Evolutionary conservation across 2,797 vertebrate species (phyloP).

Genomic region (Betta splendens): DNA sequence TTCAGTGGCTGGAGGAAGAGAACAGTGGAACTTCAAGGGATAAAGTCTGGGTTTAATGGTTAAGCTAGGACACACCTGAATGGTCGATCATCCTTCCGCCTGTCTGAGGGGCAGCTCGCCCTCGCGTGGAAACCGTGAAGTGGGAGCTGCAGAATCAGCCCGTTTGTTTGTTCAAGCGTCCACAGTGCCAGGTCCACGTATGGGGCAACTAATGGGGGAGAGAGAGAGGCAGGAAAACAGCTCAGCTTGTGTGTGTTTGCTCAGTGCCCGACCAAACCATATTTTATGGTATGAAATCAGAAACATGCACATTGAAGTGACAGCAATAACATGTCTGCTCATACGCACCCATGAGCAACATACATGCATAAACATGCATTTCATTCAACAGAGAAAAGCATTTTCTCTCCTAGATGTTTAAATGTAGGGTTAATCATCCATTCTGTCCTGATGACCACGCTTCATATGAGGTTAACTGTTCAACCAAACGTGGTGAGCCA

Average conservation of each 20-base stretch:
- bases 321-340: too few species aligned
- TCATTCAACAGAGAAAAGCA: not conserved
- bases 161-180: slow-evolving; percentile 57
- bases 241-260: slow-evolving; percentile 34
- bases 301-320: too few species aligned
- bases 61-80: slow-evolving; percentile 68
- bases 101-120: not conserved
- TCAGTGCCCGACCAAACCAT: slow-evolving; percentile 1
- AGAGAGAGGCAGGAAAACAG: not conserved
- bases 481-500: slow-evolving; percentile 14
- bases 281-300: too few species aligned
- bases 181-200: slow-evolving; percentile 40
- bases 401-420: not conserved
- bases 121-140: slow-evolving; percentile 35
- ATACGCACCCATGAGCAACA: too few species aligned
- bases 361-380: too few species aligned
- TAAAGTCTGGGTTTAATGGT: slow-evolving; percentile 73
- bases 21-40: slow-evolving; percentile 56
- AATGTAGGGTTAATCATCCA: slow-evolving; percentile 54
- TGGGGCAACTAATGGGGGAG: slow-evolving; percentile 31
- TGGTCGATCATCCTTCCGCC: not conserved
- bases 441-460: not conserved
- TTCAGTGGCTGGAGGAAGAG: slow-evolving; percentile 70
- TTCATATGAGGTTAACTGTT: slow-evolving; percentile 54
- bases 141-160: slow-evolving; percentile 13